phyloP scores from a whole-genome alignment of 2,113 vertebrate species.

The Apistogramma diplotaenia region DNA sequence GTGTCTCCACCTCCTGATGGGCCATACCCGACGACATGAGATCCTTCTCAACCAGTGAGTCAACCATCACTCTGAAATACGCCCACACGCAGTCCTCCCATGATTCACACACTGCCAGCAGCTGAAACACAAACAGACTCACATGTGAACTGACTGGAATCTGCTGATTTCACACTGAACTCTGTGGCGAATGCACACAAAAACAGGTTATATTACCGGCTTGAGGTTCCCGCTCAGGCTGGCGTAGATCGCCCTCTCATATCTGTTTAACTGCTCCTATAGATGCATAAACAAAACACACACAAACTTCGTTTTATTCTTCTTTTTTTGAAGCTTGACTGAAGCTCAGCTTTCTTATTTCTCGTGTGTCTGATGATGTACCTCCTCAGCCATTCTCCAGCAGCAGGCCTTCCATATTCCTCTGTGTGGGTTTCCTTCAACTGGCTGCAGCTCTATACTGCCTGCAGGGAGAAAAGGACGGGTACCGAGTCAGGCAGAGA shows the following conservation, averaged over 20 bases:
- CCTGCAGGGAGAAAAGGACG: conserved; percentile 39
- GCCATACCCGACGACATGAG: conserved; percentile 85
- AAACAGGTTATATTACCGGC: conserved; percentile 77
- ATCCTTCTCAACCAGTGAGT: conserved; percentile 94
- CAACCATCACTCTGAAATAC: conserved; percentile 94
- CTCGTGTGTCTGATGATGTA: conserved; percentile 32
- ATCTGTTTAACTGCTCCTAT: conserved; percentile 85
- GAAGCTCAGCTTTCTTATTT: not conserved
- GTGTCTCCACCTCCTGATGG: conserved; percentile 83
- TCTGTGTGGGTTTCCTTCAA: conserved; percentile 94
- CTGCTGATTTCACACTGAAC: not conserved
- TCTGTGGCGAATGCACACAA: not conserved
- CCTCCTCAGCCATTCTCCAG: conserved; percentile 97
- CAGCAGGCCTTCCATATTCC: conserved; percentile 96
- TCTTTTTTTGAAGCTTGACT: not conserved
- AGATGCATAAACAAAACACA: not conserved
- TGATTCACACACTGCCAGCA: conserved; percentile 91
- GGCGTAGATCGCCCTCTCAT: conserved; percentile 93
- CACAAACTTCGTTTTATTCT: not conserved
- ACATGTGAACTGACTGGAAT: not conserved
- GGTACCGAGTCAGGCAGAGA: not conserved
- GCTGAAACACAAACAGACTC: conserved; percentile 69
- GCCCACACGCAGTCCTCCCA: conserved; percentile 99
- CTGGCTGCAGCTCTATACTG: conserved; percentile 81
- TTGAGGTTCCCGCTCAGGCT: conserved; percentile 94